Evolutionary conservation across 2,113 vertebrate species (phyloP).

Genomic region (Apeltes quadracus): DNA sequence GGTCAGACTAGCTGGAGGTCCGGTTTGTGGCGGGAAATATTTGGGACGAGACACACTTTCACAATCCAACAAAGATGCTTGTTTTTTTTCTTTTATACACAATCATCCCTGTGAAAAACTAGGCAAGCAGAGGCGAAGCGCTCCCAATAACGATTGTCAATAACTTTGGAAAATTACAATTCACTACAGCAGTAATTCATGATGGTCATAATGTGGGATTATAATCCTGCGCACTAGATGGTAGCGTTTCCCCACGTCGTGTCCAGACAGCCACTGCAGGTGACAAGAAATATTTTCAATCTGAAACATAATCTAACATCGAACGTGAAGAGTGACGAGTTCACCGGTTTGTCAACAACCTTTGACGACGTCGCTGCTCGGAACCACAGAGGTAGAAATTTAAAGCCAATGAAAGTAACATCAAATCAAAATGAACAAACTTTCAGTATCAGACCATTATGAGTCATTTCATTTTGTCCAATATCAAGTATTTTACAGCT

Average conservation of each 20-base stretch:
- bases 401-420: constrained; percentile 12
- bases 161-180: neutral
- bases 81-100: neutral
- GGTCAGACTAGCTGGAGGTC: no score
- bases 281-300: neutral
- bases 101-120: neutral
- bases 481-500: neutral
- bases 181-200: neutral
- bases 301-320: neutral
- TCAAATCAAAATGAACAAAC: neutral
- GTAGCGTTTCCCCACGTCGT: constrained; percentile 45
- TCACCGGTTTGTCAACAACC: neutral
- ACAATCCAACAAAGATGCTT: neutral
- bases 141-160: neutral
- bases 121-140: neutral
- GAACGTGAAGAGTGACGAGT: neutral
- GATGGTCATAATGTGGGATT: neutral
- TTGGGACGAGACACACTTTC: neutral
- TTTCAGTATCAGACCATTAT: constrained; percentile 9
- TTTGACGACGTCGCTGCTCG: neutral
- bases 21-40: constrained; percentile 6
- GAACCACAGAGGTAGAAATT: constrained; percentile 1
- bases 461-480: neutral
- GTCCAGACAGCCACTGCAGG: neutral
- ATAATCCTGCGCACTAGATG: constrained; percentile 51